Evolutionary conservation across 2,113 vertebrate species (phyloP), one percentile per base, ranked within the genome.

Genomic region (human): DNA sequence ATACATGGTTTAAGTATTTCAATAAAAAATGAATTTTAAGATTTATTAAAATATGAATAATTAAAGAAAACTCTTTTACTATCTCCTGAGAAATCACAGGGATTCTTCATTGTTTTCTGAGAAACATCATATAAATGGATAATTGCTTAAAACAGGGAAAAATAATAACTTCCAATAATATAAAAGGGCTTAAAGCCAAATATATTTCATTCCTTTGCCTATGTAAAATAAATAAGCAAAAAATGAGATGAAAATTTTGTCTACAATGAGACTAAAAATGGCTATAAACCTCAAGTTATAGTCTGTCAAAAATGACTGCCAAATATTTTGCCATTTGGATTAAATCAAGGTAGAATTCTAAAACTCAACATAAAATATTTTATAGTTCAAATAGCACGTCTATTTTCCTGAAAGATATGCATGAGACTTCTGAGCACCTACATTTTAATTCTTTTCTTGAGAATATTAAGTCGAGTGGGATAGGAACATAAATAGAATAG

Each of bases 1-100:
- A 88, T 40, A 27, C 1, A 79, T 27, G 64, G 61, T 55, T 82
- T 89, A 89, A 95, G 76, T 85, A 86, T 73, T 94, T 86, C 3
- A 85, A 73, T 75, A 90, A 90, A 92, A 86, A 70, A 79, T 66
- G 79, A 52, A 73, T 57, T 87, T 85, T 70, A 94, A 92, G 20
- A 70, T 80, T 1, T 61, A 84, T 40, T 68, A 55, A 89, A 57
- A 81, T 35, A 4, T 84, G 45, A 88, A 61, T 57, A 94, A 73
- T 68, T 59, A 59, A 27, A 90, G 45, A 83, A 81, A 90, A 88
- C 35, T 66, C 27, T 72, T 57, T 20, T 82, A 45, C 18, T 78
- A 27, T 22, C 16, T 68, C 78, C 3, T 27, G 2, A 75, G 57
- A 89, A 90, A 93, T 38, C 32, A 66, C 6, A 87, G 22, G 7